phyloP scores from a whole-genome alignment of 2,888 invertebrate genomes.

The Chelonus formosanus region DNA sequence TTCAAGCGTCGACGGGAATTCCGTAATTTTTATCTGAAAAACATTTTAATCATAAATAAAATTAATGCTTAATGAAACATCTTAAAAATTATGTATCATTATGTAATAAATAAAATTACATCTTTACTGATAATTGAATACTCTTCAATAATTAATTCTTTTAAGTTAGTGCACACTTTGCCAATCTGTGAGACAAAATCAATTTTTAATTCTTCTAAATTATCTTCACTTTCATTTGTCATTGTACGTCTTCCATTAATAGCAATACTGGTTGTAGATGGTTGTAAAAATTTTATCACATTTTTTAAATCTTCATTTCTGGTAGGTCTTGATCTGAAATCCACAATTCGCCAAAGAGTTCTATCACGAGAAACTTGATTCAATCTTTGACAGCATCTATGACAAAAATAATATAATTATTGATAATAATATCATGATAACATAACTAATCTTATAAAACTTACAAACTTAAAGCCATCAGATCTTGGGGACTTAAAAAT shows the following conservation, averaged over 20 bases:
- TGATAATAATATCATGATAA: background rate
- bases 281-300: slow-evolving; percentile 64
- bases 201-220: slow-evolving; percentile 50
- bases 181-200: slow-evolving; percentile 58
- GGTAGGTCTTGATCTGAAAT: slow-evolving; percentile 61
- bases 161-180: slow-evolving; percentile 62
- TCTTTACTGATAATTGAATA: slow-evolving; percentile 67
- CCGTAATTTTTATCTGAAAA: slow-evolving; percentile 70
- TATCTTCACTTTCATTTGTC: background rate
- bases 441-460: slow-evolving; percentile 43
- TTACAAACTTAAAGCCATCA: slow-evolving; percentile 69
- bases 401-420: slow-evolving; percentile 24
- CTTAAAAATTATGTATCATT: background rate
- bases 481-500: slow-evolving; percentile 64
- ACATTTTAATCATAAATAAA: slow-evolving; percentile 3
- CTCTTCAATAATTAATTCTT: slow-evolving; percentile 66
- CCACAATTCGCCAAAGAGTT: slow-evolving; percentile 68
- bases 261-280: slow-evolving; percentile 61
- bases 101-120: slow-evolving; percentile 49
- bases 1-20: slow-evolving; percentile 73
- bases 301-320: slow-evolving; percentile 61
- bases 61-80: background rate
- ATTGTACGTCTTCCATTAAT: slow-evolving; percentile 55
- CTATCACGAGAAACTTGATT: slow-evolving; percentile 66
- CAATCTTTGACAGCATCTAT: slow-evolving; percentile 67